phyloP scores from a whole-genome alignment of 2,797 vertebrate genomes.

The Sebastolobus altivelis region DNA sequence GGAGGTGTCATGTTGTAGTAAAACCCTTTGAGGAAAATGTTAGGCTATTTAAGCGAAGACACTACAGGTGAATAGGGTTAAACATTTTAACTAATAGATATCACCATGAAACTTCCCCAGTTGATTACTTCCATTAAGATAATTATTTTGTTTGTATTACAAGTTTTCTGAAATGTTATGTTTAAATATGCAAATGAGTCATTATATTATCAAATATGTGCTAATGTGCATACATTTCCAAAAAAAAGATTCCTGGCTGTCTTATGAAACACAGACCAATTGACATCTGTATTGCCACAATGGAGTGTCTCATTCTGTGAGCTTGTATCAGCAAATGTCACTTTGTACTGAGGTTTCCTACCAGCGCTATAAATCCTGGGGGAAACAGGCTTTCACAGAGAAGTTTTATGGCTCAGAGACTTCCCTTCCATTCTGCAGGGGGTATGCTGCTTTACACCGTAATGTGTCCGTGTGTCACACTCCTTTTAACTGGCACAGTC shows the following conservation, averaged over 20 bases:
- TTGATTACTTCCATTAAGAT: too few species aligned
- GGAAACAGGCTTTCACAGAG: constrained; percentile 80
- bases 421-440: constrained; percentile 87
- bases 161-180: too few species aligned
- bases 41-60: too few species aligned
- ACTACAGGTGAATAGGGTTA: too few species aligned
- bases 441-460: constrained; percentile 77
- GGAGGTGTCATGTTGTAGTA: too few species aligned
- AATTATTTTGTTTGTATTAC: too few species aligned
- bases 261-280: constrained; percentile 47
- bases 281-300: constrained; percentile 49
- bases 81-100: too few species aligned
- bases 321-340: constrained; percentile 80
- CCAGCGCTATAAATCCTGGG: constrained; percentile 82
- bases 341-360: constrained; percentile 76
- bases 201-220: too few species aligned
- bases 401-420: constrained; percentile 83
- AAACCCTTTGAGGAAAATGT: too few species aligned
- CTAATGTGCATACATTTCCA: too few species aligned
- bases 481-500: constrained; percentile 78
- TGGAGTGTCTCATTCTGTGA: constrained; percentile 59
- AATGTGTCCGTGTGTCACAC: constrained; percentile 75
- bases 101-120: too few species aligned
- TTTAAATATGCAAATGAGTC: too few species aligned
- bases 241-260: constrained; percentile 1